A percentile compares a stretch with the other conserved stretches of the same genome.
phyloP scores from a whole-genome alignment of 1,140 invertebrate genomes.

The Drosophila tsacasi region DNA sequence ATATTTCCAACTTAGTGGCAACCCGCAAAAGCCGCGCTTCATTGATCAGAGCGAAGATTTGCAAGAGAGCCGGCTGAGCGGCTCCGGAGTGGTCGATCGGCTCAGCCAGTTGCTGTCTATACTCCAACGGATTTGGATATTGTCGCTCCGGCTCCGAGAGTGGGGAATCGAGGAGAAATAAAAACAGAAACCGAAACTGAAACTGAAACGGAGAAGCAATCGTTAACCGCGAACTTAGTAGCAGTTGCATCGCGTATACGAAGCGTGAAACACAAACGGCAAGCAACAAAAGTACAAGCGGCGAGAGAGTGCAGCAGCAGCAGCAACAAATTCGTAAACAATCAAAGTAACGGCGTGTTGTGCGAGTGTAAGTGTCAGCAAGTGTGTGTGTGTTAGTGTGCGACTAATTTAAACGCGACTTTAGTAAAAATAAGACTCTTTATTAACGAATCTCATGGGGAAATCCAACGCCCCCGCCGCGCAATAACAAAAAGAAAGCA shows the following conservation, averaged over 20 bases:
- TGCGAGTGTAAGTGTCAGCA: conserved; percentile 50
- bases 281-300: conserved; percentile 40
- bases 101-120: conserved; percentile 69
- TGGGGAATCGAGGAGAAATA: conserved; percentile 29
- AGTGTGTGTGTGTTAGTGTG: conserved; percentile 18
- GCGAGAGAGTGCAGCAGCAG: conserved; percentile 35
- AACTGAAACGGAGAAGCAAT: conserved; percentile 28
- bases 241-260: conserved; percentile 74
- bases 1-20: conserved; percentile 51
- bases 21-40: conserved; percentile 68
- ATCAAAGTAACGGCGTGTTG: conserved; percentile 59
- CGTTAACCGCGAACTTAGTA: conserved; percentile 48
- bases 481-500: conserved; percentile 16
- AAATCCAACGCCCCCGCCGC: conserved; percentile 26
- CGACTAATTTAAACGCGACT: conserved; percentile 49
- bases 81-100: conserved; percentile 55
- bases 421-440: conserved; percentile 42
- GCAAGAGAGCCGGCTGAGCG: conserved; percentile 30
- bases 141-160: conserved; percentile 38
- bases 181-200: conserved; percentile 31
- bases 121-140: conserved; percentile 76
- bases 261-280: conserved; percentile 73
- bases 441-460: conserved; percentile 25
- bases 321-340: conserved; percentile 53
- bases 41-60: conserved; percentile 57